Evolutionary conservation across 2,113 vertebrate species (phyloP), one percentile per base, ranked within the genome.

Genomic region (Scatophagus argus): DNA sequence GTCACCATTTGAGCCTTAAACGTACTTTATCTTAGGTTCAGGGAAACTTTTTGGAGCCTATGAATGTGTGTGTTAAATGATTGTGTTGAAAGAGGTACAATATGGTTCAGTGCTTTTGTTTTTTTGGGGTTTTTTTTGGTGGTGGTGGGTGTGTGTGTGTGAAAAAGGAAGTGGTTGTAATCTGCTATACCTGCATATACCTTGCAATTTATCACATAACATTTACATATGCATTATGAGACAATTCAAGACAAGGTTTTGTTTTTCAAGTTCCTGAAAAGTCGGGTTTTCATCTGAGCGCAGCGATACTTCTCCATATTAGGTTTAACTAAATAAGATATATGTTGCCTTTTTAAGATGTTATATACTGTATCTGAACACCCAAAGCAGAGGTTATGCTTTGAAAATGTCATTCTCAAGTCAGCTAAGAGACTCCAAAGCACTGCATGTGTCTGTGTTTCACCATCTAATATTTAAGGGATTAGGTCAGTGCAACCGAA

Each of bases 401-500:
- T 19, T n/a, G 9, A 47, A 43, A 63, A 46, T n/a, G 55, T 54
- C 11, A 34, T n/a, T 61, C 61, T 54, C 36, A 25, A 78, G 8
- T 34, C 29, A 52, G 36, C 38, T 8, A 11, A 17, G 8, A 14
- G 16, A 43, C 21, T 64, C 32, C 49, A 62, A 11, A 47, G 36
- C 21, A 0, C 29, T 19, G 49, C 31, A 27, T 60, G 62, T 55
- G 27, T 32, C 23, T 29, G 4, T 55, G 25, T 61, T 49, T 73
- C 32, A 64, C 74, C 31, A 32, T 76, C 36, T 63, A 68, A 88
- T 86, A 76, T 74, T 65, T 66, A 59, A 54, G 47, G 65, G 78
- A 82, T 86, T 78, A 81, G 72, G 29, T 56, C 66, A 63, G 78
- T 67, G 81, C 76, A 86, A 91, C 55, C 67, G 56, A 86, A 82